Base-by-base conservation (phyloP, 2,113 vertebrate genomes). In the Ptilorrhoa leucosticta region DNA sequence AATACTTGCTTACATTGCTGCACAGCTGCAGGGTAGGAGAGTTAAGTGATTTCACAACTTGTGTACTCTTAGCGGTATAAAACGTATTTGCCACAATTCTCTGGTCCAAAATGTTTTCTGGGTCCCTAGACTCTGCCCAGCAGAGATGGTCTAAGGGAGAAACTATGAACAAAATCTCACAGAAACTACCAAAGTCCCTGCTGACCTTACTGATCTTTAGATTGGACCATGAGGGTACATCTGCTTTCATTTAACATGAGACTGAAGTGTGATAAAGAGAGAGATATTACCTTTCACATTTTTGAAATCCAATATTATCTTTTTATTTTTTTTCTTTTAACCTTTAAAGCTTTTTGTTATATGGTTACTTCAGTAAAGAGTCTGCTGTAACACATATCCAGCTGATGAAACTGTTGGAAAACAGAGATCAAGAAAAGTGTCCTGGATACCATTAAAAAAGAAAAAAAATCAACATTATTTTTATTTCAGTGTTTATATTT, bases 241-340 rank as follows among this genome's bases (percentile, higher is more conserved):
- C 68, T 93, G 94, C 58, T 93, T 94, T 92, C 54, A 66, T 86
- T 96, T 95, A 95, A 73, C 45, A 39, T 42, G 60, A 92, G 51
- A 70, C 68, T 61, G 15, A 77, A 75, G 60, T 78, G 37, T 89
- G 89, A 84, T 93, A 93, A 63, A 86, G 50, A 81, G 14, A 78
- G 45, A 77, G 54, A 58, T 81, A 93, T 66, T 86, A 63, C 56
- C 21, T 93, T 92, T 95, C 79, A 81, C 39, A 19, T 23, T 77
- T 47, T 73, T 86, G 71, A 94, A 95, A 92, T 70, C 13, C 14
- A 92, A 57, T 96, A 71, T 73, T 80, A 31, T 40, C 1, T 47
- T 48, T 31, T 54, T 21, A 40, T 37, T 37, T 17, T 48, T 42
- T 35, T 40, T 40, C 21, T 88, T 87, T 82, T 92, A 86, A 83